These are phyloP conservation scores for Cyanistes caeruleus DNA, from an alignment of 2,113 vertebrate species.

Conservation along the genomic window DNA sequence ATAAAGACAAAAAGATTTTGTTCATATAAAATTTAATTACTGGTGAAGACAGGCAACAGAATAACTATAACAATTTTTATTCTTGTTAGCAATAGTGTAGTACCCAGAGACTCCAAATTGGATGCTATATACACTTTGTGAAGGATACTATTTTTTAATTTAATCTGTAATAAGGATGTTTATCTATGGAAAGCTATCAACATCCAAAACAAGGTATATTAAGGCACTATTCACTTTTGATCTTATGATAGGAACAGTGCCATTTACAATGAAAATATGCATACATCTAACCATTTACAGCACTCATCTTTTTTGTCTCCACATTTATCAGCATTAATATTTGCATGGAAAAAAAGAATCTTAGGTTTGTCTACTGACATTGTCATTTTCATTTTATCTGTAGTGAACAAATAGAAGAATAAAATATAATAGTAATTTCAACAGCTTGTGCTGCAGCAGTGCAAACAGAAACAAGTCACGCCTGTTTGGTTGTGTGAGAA, in stretches of 20 bases:
- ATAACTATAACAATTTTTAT: not conserved
- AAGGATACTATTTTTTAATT: not conserved
- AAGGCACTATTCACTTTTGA: not conserved
- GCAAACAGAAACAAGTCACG: not conserved
- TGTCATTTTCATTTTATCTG: not conserved
- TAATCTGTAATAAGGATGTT: not conserved
- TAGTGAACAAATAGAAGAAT: not conserved
- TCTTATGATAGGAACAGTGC: not conserved
- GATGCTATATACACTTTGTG: not conserved
- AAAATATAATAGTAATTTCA: not conserved
- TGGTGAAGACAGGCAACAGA: not conserved
- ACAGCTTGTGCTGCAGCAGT: not conserved
- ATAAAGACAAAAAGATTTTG: not conserved
- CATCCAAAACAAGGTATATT: not conserved
- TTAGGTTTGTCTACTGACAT: not conserved
- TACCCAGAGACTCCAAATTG: not conserved
- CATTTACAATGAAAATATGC: not conserved
- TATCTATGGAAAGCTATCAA: not conserved
- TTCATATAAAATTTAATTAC: not conserved
- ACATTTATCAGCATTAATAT: not conserved
- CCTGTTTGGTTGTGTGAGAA: not conserved
- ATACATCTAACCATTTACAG: not conserved
- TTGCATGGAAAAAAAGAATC: not conserved
- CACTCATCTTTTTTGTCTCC: not conserved
- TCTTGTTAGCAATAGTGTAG: not conserved